Evolutionary conservation across 2,113 vertebrate genomes (phyloP).

Genomic region (Phylloscopus whistleri): DNA sequence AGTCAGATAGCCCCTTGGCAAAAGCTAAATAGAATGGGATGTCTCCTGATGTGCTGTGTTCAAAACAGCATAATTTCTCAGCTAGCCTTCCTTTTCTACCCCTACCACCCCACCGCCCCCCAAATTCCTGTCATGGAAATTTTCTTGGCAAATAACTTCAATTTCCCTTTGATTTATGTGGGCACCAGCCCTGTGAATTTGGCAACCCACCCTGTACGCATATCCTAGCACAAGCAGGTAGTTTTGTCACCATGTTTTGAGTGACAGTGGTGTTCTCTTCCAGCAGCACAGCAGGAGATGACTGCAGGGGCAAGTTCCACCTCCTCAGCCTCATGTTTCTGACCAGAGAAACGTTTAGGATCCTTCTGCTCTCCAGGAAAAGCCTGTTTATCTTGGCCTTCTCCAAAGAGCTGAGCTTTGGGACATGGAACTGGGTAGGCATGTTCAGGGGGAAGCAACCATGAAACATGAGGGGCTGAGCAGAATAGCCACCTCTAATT

Average conservation of each 20-base stretch:
- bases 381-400: background rate
- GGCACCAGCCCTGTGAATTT: background rate
- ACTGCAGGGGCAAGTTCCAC: background rate
- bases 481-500: background rate
- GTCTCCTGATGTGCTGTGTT: background rate
- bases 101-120: accelerated
- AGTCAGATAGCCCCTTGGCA: background rate
- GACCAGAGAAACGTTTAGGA: background rate
- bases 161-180: background rate
- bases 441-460: background rate
- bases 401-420: background rate
- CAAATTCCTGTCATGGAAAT: background rate
- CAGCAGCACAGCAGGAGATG: background rate
- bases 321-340: background rate
- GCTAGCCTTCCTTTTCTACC: background rate
- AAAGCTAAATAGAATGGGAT: background rate
- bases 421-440: background rate
- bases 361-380: background rate
- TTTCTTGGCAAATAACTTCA: background rate
- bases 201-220: background rate
- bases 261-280: background rate
- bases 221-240: background rate
- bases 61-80: background rate
- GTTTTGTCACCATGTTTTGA: background rate
- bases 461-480: background rate